A percentile compares a stretch with the other conserved stretches of the same genome.
phyloP scores from a whole-genome alignment of 2,113 vertebrate species.

The Heterocephalus glaber region DNA sequence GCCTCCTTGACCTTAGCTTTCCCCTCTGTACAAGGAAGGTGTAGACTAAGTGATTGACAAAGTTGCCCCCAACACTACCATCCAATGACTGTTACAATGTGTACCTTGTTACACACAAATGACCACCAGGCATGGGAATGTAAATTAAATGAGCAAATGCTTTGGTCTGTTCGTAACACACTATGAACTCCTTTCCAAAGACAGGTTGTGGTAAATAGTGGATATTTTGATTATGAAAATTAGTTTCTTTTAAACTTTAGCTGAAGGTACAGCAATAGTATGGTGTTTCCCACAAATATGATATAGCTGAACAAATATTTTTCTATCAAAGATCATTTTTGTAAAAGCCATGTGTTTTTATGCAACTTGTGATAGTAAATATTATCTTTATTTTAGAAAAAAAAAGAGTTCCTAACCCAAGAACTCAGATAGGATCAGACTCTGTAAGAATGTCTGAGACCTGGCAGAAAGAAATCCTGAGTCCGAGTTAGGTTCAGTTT shows the following conservation, averaged over 20 bases:
- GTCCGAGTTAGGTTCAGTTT: not conserved
- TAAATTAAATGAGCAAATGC: conserved; percentile 56
- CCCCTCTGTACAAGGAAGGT: not conserved
- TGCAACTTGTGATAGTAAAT: conserved; percentile 90
- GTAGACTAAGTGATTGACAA: not conserved
- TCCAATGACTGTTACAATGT: not conserved
- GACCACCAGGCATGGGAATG: conserved; percentile 46
- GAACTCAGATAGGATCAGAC: not conserved
- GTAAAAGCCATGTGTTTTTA: conserved; percentile 88
- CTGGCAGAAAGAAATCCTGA: not conserved
- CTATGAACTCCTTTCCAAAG: conserved; percentile 74
- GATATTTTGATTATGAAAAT: conserved; percentile 74
- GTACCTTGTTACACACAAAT: conserved; percentile 17
- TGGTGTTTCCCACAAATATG: conserved; percentile 83
- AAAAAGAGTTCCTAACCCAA: conserved; percentile 68
- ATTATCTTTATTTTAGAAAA: conserved; percentile 89
- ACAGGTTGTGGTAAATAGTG: conserved; percentile 74
- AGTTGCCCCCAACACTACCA: not conserved
- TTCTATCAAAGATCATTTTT: conserved; percentile 86
- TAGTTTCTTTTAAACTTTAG: conserved; percentile 86
- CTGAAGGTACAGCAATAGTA: conserved; percentile 84
- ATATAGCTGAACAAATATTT: conserved; percentile 86
- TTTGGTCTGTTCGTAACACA: conserved; percentile 71
- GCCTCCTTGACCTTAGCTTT: not conserved
- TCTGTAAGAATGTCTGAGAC: not conserved